Conservation (phyloP, 35 echinoderm and acorn worm species). For the Hemicentrotus pulcherrimus region DNA sequence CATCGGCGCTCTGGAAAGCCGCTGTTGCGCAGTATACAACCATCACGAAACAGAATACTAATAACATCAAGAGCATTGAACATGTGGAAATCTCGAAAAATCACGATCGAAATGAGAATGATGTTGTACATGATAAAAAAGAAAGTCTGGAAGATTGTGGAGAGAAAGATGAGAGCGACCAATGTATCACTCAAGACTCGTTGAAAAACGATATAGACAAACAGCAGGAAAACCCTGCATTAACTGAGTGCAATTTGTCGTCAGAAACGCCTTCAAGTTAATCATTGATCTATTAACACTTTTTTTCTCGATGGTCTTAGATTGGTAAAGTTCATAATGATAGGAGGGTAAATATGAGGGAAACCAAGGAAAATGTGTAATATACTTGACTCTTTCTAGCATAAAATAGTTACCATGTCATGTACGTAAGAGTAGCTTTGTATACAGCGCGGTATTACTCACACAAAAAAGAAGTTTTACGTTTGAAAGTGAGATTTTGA, state of each 20-base stretch:
- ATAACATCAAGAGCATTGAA: background rate
- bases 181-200: constrained; percentile 10
- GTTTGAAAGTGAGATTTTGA: too few species aligned
- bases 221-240: background rate
- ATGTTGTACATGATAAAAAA: background rate
- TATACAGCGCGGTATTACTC: background rate
- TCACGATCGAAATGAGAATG: background rate
- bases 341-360: too few species aligned
- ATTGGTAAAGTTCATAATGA: too few species aligned
- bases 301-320: too few species aligned
- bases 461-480: background rate
- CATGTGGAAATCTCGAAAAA: background rate
- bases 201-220: background rate
- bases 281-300: background rate
- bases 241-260: constrained; percentile 1
- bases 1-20: background rate
- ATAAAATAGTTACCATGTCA: too few species aligned
- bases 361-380: too few species aligned
- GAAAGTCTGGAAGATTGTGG: background rate
- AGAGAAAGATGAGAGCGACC: background rate
- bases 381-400: too few species aligned
- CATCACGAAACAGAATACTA: background rate
- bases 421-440: too few species aligned
- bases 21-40: background rate
- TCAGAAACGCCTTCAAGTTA: background rate